phyloP scores from a whole-genome alignment of 2,113 vertebrate species.

The Epinephelus lanceolatus region DNA sequence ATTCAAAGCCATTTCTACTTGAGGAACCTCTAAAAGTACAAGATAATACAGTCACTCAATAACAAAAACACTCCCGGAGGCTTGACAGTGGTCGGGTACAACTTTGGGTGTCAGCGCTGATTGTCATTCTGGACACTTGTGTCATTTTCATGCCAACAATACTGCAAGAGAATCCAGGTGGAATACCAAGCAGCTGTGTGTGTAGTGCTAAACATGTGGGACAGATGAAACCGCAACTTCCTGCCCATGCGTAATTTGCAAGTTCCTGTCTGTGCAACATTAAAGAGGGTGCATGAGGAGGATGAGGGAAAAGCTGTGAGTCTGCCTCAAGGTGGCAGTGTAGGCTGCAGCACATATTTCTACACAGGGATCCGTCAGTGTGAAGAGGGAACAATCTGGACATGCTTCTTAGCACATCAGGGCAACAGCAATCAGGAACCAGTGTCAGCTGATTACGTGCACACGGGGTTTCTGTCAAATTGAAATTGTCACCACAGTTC shows the following conservation, averaged over 20 bases:
- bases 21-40: slow-evolving; percentile 48
- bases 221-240: slow-evolving; percentile 30
- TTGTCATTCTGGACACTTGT: not conserved
- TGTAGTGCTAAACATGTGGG: not conserved
- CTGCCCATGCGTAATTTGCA: slow-evolving; percentile 6
- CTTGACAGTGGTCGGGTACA: slow-evolving; percentile 38
- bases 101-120: not conserved
- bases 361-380: slow-evolving; percentile 48
- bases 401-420: slow-evolving; percentile 63
- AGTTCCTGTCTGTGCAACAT: slow-evolving; percentile 19
- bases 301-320: slow-evolving; percentile 11
- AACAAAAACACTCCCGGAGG: slow-evolving; percentile 38
- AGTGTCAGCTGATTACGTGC: slow-evolving; percentile 73
- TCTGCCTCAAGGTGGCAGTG: slow-evolving; percentile 78
- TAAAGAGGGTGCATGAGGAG: slow-evolving; percentile 24
- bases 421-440: slow-evolving; percentile 67
- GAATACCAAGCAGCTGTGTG: slow-evolving; percentile 3
- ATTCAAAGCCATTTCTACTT: slow-evolving; percentile 58
- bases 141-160: slow-evolving; percentile 5
- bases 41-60: slow-evolving; percentile 61
- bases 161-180: not conserved
- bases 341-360: slow-evolving; percentile 60
- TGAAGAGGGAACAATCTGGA: slow-evolving; percentile 68
- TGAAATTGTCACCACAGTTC: slow-evolving; percentile 77
- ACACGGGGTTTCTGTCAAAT: slow-evolving; percentile 72